A percentile compares a stretch with the other conserved stretches of the same genome.
These are phyloP conservation scores for Halcyon chelicuti DNA, from an alignment of 2,797 vertebrate genomes.

Conservation along the genomic window DNA sequence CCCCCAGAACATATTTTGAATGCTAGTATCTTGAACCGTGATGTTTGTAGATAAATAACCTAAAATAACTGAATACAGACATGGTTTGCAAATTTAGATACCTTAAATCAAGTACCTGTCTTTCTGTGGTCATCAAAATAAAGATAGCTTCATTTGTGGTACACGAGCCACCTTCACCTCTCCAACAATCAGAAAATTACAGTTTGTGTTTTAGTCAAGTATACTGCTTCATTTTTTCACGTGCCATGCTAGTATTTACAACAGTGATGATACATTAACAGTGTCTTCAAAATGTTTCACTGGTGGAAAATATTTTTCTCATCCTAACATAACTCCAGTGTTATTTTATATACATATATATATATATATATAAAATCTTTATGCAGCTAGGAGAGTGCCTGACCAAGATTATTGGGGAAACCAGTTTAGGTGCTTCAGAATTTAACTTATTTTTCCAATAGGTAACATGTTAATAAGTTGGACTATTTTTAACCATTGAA, in stretches of 20 bases:
- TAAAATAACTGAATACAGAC: background rate
- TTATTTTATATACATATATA: background rate
- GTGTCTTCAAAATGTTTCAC: background rate
- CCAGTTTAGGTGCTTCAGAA: background rate
- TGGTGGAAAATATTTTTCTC: background rate
- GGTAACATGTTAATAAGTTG: background rate
- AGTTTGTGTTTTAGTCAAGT: background rate
- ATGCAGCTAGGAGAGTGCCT: background rate
- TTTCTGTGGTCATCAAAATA: background rate
- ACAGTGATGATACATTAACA: background rate
- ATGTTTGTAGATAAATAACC: background rate
- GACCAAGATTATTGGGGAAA: background rate
- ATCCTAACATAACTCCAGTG: background rate
- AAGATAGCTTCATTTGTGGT: background rate
- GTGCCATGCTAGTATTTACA: background rate
- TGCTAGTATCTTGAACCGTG: background rate
- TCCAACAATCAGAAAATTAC: background rate
- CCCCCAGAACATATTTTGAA: background rate
- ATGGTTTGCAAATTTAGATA: background rate
- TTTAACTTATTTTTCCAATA: background rate
- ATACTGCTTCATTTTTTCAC: background rate
- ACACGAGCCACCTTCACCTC: background rate
- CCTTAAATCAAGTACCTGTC: background rate
- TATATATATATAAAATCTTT: background rate
- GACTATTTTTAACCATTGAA: background rate